Evolutionary conservation across 2,888 invertebrate species (phyloP).

Genomic region (Cerastis rubricosa): DNA sequence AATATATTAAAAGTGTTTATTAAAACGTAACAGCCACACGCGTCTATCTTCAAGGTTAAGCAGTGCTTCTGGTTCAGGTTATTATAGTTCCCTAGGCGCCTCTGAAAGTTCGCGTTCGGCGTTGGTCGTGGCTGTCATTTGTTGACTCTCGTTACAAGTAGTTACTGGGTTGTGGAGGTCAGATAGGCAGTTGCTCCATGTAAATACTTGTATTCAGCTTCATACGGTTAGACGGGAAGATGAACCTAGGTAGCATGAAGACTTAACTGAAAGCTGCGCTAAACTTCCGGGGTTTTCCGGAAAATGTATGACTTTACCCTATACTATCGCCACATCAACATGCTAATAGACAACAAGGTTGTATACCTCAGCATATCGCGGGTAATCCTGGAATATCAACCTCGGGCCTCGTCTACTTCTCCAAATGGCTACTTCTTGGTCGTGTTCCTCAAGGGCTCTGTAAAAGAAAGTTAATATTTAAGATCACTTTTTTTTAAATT

Average conservation of each 20-base stretch:
- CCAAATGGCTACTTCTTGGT: slow-evolving; percentile 38
- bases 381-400: slow-evolving; percentile 55
- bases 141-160: background rate
- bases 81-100: background rate
- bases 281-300: background rate
- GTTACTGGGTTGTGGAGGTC: background rate
- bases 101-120: background rate
- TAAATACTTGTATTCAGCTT: background rate
- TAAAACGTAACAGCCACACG: no score
- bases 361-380: slow-evolving; percentile 55
- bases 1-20: no score
- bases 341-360: no score
- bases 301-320: background rate
- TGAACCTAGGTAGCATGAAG: background rate
- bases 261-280: background rate
- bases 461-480: background rate
- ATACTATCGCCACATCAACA: background rate
- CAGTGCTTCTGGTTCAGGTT: no score
- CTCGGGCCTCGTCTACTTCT: slow-evolving; percentile 9
- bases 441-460: slow-evolving; percentile 53
- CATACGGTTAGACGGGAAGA: background rate
- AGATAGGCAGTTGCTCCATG: background rate
- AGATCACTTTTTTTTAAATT: no score
- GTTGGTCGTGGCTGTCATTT: background rate
- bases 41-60: no score